Evolutionary conservation across 2,113 vertebrate species (phyloP).

Genomic region (Seriola rivoliana): DNA sequence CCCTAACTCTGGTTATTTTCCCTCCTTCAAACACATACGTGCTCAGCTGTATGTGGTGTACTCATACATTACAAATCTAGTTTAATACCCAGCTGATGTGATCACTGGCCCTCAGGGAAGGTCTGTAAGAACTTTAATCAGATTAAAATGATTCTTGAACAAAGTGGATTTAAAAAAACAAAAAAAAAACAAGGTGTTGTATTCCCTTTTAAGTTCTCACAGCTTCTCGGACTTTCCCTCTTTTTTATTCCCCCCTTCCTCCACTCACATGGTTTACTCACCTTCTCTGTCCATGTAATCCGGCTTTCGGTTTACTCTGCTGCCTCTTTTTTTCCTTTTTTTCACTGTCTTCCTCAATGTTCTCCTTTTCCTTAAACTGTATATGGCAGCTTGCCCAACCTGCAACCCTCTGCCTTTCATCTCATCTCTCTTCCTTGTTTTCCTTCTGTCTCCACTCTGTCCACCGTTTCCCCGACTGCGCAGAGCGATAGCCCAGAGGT

Average conservation of each 20-base stretch:
- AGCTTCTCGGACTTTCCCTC: constrained; percentile 9
- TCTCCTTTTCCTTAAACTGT: not conserved
- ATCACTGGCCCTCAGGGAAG: constrained; percentile 14
- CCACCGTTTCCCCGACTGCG: not conserved
- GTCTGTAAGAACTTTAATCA: constrained; percentile 43
- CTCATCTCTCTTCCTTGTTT: constrained; percentile 17
- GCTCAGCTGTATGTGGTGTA: not conserved
- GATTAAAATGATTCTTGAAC: constrained; percentile 43
- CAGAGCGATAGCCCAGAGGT: constrained; percentile 16
- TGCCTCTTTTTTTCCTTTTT: too few relatives aligned
- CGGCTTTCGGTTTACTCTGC: not conserved
- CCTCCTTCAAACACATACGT: constrained; percentile 7
- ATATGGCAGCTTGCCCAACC: not conserved
- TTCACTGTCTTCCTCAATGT: not conserved
- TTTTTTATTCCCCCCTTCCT: not conserved
- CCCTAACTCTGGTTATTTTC: not conserved
- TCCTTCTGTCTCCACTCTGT: constrained; percentile 7
- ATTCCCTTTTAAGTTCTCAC: constrained; percentile 43
- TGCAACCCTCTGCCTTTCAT: constrained; percentile 19
- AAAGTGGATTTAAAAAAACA: constrained; percentile 20
- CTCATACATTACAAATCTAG: constrained; percentile 36
- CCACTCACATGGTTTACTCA: not conserved
- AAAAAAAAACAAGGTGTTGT: constrained; percentile 21
- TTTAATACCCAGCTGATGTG: constrained; percentile 31
- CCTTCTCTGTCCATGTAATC: not conserved